phyloP scores from a whole-genome alignment of 2,888 invertebrate genomes.

The Himalopsyche japonica region DNA sequence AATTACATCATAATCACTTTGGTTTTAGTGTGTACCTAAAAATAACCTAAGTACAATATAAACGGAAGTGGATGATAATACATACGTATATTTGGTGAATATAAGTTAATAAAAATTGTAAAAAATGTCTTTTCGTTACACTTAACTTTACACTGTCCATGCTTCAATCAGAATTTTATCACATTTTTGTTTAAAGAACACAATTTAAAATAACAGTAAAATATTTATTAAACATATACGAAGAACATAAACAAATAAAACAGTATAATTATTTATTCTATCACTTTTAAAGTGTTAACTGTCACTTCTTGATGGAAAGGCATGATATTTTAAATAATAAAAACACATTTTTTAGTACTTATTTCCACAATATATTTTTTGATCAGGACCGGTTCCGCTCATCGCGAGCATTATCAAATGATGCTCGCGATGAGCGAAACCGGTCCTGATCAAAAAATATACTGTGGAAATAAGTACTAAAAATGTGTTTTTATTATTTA shows the following conservation, averaged over 20 bases:
- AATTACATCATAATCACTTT: neutral
- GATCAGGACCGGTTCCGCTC: too few relatives aligned
- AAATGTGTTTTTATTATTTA: too few relatives aligned
- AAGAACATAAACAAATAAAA: neutral
- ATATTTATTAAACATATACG: neutral
- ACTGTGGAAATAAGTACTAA: too few relatives aligned
- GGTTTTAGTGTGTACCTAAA: neutral
- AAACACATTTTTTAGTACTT: too few relatives aligned
- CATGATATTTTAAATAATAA: too few relatives aligned
- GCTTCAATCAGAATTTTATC: neutral
- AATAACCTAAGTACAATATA: neutral
- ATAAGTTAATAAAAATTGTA: neutral
- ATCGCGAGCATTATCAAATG: too few relatives aligned
- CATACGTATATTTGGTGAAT: constrained; percentile 1
- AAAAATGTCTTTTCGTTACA: neutral
- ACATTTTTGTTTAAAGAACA: neutral
- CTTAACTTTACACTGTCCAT: neutral
- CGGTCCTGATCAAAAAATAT: too few relatives aligned
- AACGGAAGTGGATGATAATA: neutral
- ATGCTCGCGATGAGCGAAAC: too few relatives aligned
- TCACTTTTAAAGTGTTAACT: too few relatives aligned
- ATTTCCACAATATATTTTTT: too few relatives aligned
- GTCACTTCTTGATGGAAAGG: too few relatives aligned
- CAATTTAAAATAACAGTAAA: neutral
- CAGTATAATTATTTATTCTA: neutral